phyloP scores from a whole-genome alignment of 2,888 invertebrate genomes.

The Elmis aenea region DNA sequence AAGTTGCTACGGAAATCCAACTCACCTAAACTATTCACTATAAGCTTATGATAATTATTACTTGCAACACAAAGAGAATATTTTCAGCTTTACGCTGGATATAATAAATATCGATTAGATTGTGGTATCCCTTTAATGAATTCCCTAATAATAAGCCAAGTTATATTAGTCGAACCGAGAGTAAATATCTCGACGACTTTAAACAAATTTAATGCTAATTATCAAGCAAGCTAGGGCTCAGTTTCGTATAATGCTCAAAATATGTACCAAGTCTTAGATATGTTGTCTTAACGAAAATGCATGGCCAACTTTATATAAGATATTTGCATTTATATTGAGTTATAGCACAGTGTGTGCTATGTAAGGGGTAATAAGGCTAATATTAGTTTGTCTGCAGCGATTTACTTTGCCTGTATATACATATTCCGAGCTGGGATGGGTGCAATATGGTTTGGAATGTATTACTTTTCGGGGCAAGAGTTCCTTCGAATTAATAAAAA shows the following conservation, averaged over 20 bases:
- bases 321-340: slow-evolving; percentile 49
- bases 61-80: too few species aligned
- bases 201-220: slow-evolving; percentile 7
- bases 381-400: slow-evolving; percentile 45
- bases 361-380: slow-evolving; percentile 42
- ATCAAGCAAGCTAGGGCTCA: slow-evolving; percentile 3
- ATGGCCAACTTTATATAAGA: slow-evolving; percentile 45
- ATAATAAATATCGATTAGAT: too few species aligned
- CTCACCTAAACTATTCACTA: too few species aligned
- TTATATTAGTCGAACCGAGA: slow-evolving; percentile 17
- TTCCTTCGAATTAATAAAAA: too few species aligned
- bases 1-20: too few species aligned
- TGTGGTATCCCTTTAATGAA: slow-evolving; percentile 18
- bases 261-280: slow-evolving; percentile 33
- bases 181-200: slow-evolving; percentile 11
- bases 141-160: slow-evolving; percentile 21
- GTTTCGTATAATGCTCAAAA: slow-evolving; percentile 8
- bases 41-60: too few species aligned
- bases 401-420: slow-evolving; percentile 38
- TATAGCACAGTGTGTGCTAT: slow-evolving; percentile 39
- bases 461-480: too few species aligned
- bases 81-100: too few species aligned
- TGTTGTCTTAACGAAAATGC: slow-evolving; percentile 46
- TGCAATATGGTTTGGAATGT: too few species aligned
- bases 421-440: too few species aligned